Conservation (phyloP, 2,113 vertebrate genomes). For the Cebidichthys violaceus region DNA sequence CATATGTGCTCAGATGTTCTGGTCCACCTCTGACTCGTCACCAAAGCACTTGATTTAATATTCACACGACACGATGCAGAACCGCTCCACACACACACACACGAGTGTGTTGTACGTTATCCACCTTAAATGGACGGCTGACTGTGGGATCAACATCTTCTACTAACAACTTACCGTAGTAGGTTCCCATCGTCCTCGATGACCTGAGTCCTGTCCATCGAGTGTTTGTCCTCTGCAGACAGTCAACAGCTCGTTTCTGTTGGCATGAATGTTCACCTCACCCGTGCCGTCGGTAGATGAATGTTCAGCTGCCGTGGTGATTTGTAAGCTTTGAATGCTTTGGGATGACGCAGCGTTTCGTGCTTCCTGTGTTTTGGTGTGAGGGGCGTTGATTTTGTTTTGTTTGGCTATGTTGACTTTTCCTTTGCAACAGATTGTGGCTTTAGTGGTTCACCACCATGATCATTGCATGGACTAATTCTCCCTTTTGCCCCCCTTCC, state of each 20-base stretch:
- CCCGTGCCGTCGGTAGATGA: constrained; percentile 60
- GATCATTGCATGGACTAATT: constrained; percentile 90
- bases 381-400: constrained; percentile 48
- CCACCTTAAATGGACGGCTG: constrained; percentile 62
- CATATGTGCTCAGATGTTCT: constrained; percentile 21
- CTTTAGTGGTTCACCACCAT: constrained; percentile 83
- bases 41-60: constrained; percentile 28
- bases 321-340: constrained; percentile 70
- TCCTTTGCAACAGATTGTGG: constrained; percentile 72
- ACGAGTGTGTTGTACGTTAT: constrained; percentile 44
- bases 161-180: background rate
- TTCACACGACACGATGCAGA: too few relatives aligned
- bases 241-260: constrained; percentile 62
- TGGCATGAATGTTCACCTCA: constrained; percentile 48
- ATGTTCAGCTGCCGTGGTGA: constrained; percentile 74
- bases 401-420: constrained; percentile 57
- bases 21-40: constrained; percentile 32
- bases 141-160: constrained; percentile 24
- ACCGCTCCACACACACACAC: background rate
- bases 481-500: constrained; percentile 77
- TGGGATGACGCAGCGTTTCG: constrained; percentile 63
- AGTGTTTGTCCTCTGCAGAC: constrained; percentile 13
- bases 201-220: background rate
- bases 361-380: constrained; percentile 71
- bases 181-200: background rate